These are phyloP conservation scores for Protaetia brevitarsis DNA, from an alignment of 1,140 invertebrate species.

Conservation along the genomic window DNA sequence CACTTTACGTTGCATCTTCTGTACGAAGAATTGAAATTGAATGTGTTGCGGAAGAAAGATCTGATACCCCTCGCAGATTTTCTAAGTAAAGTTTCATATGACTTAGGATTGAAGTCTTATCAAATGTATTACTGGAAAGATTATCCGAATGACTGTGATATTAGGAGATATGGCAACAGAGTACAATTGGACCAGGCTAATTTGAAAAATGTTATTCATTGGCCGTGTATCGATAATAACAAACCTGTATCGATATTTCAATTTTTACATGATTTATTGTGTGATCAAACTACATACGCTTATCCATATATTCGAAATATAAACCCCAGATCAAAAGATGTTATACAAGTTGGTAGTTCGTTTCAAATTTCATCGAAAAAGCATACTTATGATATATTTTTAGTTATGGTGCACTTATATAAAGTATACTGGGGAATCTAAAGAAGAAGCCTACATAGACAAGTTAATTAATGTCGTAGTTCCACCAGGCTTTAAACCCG, in stretches of 20 bases:
- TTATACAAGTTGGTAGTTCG: conserved; percentile 62
- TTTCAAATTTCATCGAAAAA: conserved; percentile 9
- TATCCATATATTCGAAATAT: conserved; percentile 70
- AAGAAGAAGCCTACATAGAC: not conserved
- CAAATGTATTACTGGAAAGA: conserved; percentile 82
- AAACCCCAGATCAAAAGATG: conserved; percentile 68
- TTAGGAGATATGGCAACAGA: conserved; percentile 39
- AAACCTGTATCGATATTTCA: conserved; percentile 69
- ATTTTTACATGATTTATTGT: conserved; percentile 65
- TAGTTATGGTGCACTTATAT: not conserved
- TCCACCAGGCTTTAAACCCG: not conserved
- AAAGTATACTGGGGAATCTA: not conserved
- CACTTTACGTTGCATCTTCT: conserved; percentile 81
- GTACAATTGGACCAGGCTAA: conserved; percentile 52
- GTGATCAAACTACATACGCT: conserved; percentile 49
- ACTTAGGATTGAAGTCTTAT: conserved; percentile 71
- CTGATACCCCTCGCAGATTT: conserved; percentile 68
- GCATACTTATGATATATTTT: not conserved
- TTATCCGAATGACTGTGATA: conserved; percentile 64
- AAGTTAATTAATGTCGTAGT: not conserved
- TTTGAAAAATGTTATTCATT: conserved; percentile 60
- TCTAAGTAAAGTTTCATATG: conserved; percentile 73
- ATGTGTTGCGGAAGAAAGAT: conserved; percentile 65
- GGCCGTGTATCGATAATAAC: conserved; percentile 56
- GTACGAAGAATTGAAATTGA: conserved; percentile 89